Base-by-base conservation (phyloP, 2,888 invertebrate genomes). In the Limnephilus auricula region DNA sequence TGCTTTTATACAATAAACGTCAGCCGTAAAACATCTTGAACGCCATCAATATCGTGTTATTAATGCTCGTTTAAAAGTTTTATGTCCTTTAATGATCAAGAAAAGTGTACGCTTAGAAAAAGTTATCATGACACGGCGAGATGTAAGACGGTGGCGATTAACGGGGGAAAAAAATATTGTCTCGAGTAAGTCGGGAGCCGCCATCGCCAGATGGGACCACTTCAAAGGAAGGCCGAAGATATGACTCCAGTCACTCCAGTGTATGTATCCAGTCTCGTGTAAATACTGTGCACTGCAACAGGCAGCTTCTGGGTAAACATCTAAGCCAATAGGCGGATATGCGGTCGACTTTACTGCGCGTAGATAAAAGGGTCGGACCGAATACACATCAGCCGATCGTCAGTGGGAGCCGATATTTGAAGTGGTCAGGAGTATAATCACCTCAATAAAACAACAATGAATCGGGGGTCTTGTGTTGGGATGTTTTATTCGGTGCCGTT, bases 201-300 rank as follows among this genome's bases (percentile, higher is more conserved):
- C 90, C 92, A 92, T 89, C 90, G 90, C 91, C 92, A 92, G 92
- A 92, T 92, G 92, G 85, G 89, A 89, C 92, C 92, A 90, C 92
- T 91, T 92, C 92, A 92, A 92, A 92, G 92, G 91, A 90, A 86
- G 86, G 87, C 86, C 89, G 85, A 65, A 86, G 86, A 84, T 84
- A 50, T 30, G 87, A 85, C 40, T 50, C 31, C 86, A 34, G 50
- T 30, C 65, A 85, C 40, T 50, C 31, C 86, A 34, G 50, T 50
- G 50, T 18, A 50, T 25, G 65, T 31, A 31, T 65, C 18, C n/a
- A 89, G 89, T 65, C 32, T 65, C 50, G 34, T 65, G 65, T 83
- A 89, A 80, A 80, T 83, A 91, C 82, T 13, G 65, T n/a, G 6
- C 65, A 65, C 65, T 65, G 65, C 65, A n/a, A 32, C 90, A 25